phyloP scores from a whole-genome alignment of 1,140 invertebrate genomes.

The Rhopalosiphum maidis region DNA sequence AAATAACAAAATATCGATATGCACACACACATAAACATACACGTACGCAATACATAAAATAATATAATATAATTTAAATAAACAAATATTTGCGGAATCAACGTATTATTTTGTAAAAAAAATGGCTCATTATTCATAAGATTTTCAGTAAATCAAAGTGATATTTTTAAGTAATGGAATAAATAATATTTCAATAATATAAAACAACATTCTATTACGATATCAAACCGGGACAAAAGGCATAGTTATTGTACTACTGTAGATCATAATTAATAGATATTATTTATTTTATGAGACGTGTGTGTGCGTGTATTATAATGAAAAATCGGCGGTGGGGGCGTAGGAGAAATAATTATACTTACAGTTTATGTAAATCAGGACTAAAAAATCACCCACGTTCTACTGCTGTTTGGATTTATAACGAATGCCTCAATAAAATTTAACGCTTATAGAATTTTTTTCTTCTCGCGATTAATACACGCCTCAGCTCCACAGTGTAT shows the following conservation, averaged over 20 bases:
- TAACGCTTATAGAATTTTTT: background rate
- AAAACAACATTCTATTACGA: conserved; percentile 6
- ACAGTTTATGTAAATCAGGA: background rate
- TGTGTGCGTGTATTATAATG: background rate
- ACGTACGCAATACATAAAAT: no score
- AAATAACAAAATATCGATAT: background rate
- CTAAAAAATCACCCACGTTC: background rate
- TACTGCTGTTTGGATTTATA: background rate
- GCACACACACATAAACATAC: background rate
- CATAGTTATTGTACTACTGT: background rate
- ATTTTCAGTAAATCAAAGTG: background rate
- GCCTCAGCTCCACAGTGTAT: background rate
- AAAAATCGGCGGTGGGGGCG: background rate
- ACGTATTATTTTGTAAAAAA: background rate
- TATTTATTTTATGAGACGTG: background rate
- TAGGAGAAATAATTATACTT: background rate
- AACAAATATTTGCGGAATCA: background rate
- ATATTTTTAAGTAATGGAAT: background rate
- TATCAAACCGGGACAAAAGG: background rate
- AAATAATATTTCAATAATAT: conserved; percentile 2
- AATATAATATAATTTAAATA: background rate
- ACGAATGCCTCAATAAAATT: conserved; percentile 33
- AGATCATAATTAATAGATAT: background rate
- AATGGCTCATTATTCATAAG: background rate
- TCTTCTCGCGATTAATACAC: background rate